Evolutionary conservation across 2,888 invertebrate species (phyloP).

Genomic region (Melikaiella ostensackeni): DNA sequence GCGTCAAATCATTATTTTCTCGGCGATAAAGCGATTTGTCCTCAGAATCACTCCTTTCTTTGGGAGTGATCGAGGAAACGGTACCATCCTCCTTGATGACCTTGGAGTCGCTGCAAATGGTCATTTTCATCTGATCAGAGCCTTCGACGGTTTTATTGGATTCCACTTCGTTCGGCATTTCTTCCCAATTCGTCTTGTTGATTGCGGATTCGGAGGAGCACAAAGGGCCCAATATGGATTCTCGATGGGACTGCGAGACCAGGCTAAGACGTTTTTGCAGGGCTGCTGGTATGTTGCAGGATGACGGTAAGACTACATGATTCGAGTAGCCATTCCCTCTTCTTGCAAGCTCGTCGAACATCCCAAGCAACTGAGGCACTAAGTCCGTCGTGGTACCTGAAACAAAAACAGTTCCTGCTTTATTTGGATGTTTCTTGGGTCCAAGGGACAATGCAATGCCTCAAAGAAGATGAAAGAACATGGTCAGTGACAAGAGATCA

Average conservation of each 20-base stretch:
- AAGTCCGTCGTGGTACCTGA: conserved; percentile 91
- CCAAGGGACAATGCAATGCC: background rate
- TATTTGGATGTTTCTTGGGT: conserved; percentile 27
- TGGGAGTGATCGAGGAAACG: background rate
- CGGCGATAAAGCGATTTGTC: conserved; percentile 75
- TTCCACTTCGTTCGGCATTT: conserved; percentile 41
- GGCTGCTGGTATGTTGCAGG: conserved; percentile 65
- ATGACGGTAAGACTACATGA: conserved; percentile 61
- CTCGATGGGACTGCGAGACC: conserved; percentile 66
- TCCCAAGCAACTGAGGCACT: conserved; percentile 90
- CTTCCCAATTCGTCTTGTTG: conserved; percentile 44
- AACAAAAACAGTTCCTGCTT: conserved; percentile 73
- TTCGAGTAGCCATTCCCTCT: conserved; percentile 66
- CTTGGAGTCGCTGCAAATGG: conserved; percentile 37
- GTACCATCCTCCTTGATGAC: conserved; percentile 40
- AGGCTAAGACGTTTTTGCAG: conserved; percentile 72
- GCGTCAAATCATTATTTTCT: conserved; percentile 74
- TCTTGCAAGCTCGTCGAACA: conserved; percentile 88
- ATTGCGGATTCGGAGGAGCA: conserved; percentile 46
- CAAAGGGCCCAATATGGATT: conserved; percentile 68
- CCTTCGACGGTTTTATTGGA: conserved; percentile 35
- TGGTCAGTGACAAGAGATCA: background rate
- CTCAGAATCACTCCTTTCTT: conserved; percentile 41
- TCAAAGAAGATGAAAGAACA: background rate
- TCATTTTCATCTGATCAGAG: conserved; percentile 40